Base-by-base conservation (phyloP, 2,888 invertebrate species). In the Clitarchus hookeri region DNA sequence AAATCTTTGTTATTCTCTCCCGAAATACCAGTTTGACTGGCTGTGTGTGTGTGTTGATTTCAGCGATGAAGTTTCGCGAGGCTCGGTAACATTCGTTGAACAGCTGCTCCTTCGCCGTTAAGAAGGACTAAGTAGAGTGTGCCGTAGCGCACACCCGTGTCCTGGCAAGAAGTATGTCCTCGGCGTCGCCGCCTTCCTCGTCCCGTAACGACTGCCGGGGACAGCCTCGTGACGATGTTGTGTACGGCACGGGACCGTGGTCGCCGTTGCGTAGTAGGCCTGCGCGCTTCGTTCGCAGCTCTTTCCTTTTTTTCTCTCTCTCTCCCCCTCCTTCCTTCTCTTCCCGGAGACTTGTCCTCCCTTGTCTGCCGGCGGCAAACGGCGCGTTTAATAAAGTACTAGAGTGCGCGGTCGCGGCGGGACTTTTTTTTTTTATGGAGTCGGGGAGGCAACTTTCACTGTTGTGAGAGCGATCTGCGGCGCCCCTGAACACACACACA, bases 301-400 rank as follows among this genome's bases (percentile, higher is more conserved):
- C n/a, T 65, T 23, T n/a, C n/a, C 65, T 65, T n/a, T 23, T 65
- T 8, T 23, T 65, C 6, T 65, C 16, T 48, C 65, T 23, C 65
- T 23, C 65, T 23, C 8, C 65, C 65, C 65, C 65, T 23, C 16
- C 65, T 19, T 0, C 65, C 8, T 65, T 23, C 65, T 65, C n/a
- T 23, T 65, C 65, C 65, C 65, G 65, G 65, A 65, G 65, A 11
- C 65, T 23, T 8, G 65, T 23, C 65, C 6, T 53, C 53, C 53
- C 53, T 65, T 65, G 65, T 65, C 65, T 65, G 65, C 16, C 65
- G 65, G 65, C 65, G 6, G 65, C 65, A 65, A 65, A 65, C 65
- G 65, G 16, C 65, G 65, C 65, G 65, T 65, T 65, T 65, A 65
- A 65, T 65, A 65, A 65, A 65, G 65, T 65, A 65, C 65, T n/a